These are phyloP conservation scores for Gymnarchus niloticus DNA, from an alignment of 2,113 vertebrate species.

Conservation along the genomic window DNA sequence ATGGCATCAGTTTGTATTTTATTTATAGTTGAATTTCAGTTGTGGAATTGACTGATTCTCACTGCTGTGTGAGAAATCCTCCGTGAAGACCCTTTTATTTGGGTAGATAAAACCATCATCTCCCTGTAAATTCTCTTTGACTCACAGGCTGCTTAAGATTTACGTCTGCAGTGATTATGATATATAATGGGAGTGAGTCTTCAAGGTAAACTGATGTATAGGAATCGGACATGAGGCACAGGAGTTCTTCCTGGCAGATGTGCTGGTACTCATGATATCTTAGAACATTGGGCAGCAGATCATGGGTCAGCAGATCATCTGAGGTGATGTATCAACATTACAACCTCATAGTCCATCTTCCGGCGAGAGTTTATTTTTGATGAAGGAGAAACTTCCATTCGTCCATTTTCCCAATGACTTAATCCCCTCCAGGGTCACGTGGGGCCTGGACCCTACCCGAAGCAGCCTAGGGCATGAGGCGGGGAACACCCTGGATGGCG, in stretches of 20 bases:
- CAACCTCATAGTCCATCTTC: background rate
- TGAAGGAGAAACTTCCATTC: too few species aligned
- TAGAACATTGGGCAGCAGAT: background rate
- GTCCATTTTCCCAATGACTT: too few species aligned
- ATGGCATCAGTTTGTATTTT: background rate
- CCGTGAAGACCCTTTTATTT: background rate
- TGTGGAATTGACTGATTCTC: background rate
- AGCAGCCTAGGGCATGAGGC: too few species aligned
- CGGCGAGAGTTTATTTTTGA: background rate
- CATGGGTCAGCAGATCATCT: background rate
- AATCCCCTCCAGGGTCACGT: too few species aligned
- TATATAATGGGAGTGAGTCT: background rate
- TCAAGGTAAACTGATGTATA: background rate
- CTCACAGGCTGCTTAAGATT: background rate
- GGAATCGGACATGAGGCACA: background rate
- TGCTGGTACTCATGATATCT: background rate
- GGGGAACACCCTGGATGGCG: too few species aligned
- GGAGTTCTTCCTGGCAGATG: background rate
- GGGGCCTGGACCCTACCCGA: too few species aligned
- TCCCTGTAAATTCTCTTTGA: background rate
- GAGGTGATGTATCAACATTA: background rate
- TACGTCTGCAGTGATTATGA: background rate
- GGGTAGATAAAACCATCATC: background rate
- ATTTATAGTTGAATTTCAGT: background rate
- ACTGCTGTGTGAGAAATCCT: background rate